Base-by-base conservation (phyloP, 1,140 invertebrate species). In the Papilio xuthus region DNA sequence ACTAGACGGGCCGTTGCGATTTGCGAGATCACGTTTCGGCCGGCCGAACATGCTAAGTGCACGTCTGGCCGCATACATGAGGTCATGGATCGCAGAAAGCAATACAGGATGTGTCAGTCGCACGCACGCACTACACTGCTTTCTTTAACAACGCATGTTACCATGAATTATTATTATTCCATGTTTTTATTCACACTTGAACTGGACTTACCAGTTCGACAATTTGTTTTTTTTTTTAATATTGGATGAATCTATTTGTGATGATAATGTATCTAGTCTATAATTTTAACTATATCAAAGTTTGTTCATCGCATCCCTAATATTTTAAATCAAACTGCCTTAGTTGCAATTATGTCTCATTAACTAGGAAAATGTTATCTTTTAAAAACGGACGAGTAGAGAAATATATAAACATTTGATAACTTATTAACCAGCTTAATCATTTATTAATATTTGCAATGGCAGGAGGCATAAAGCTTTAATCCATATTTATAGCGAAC, bases 1-100 rank as follows among this genome's bases (percentile, higher is more conserved):
- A 84, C 88, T 91, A 89, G 90, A 89, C 88, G 84, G 84, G 78
- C 80, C 81, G 82, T 80, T 86, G 85, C 86, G 86, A 86, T 86
- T 86, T 89, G 89, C 82, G 85, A 88, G 90, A 88, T 92, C 90
- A 91, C 88, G 91, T 92, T 92, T 91, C 88, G 88, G 86, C 83
- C 86, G 86, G 85, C 83, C 89, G 90, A 88, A 87, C 87, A 89
- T 84, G 87, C 87, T 91, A 89, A 91, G 90, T 91, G 90, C 90
- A 88, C 83, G 90, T 90, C 88, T 89, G 86, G 85, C 83, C 80
- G 83, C 79, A 84, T 77, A 81, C 80, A 84, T 78, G 75, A 79
- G 73, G 76, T 79, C 81, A 70, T n/a, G 79, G 82, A 85, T 79
- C 47, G 75, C 50, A 69, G 77, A 80, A 78, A 53, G 74, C 78